These are phyloP conservation scores for Microtus pennsylvanicus DNA, from an alignment of 2,113 vertebrate genomes.

Conservation along the genomic window DNA sequence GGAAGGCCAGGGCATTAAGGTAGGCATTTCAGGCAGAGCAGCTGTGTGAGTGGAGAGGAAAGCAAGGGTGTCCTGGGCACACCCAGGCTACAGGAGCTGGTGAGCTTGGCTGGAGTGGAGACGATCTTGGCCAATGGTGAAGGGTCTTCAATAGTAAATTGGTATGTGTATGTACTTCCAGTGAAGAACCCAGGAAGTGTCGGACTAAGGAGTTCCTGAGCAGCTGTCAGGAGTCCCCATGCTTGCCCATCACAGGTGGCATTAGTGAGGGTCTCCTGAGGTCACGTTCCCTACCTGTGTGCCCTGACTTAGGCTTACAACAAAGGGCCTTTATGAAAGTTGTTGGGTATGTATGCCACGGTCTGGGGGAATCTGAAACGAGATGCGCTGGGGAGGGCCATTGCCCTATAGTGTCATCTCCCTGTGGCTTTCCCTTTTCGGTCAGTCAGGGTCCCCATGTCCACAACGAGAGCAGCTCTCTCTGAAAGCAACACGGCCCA, in stretches of 20 bases:
- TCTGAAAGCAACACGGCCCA: neutral
- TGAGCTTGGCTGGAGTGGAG: neutral
- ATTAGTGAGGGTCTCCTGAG: no score
- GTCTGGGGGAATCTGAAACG: neutral
- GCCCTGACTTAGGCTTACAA: neutral
- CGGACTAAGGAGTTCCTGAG: neutral
- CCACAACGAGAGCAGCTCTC: neutral
- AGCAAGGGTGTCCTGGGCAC: fast-evolving
- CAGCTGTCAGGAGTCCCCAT: neutral
- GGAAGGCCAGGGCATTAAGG: neutral
- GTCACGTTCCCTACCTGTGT: neutral
- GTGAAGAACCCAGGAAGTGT: neutral
- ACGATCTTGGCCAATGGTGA: neutral
- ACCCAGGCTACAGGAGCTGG: neutral
- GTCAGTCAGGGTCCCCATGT: neutral
- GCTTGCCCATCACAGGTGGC: neutral
- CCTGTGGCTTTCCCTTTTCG: neutral
- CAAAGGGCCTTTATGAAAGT: neutral
- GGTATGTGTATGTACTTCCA: neutral
- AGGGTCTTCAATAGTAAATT: neutral
- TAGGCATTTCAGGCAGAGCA: fast-evolving
- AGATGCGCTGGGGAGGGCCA: neutral
- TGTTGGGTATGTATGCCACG: neutral
- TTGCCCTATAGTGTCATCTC: neutral
- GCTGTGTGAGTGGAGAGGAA: neutral